Percentiles rank a stretch among this genome's conserved stretches.
Conservation (phyloP, 2,888 invertebrate species). For the Protophormia terraenovae region DNA sequence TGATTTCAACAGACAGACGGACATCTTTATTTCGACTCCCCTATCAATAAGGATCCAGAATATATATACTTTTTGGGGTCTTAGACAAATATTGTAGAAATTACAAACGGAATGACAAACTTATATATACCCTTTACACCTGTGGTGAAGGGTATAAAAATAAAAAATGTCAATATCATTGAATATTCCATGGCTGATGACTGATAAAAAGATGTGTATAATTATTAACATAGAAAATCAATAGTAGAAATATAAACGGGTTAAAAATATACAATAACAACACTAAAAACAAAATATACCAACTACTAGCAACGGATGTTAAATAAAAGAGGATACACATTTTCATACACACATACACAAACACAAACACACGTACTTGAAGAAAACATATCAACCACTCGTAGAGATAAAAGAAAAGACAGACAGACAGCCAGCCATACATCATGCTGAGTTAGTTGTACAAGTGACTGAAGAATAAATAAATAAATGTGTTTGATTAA, state of each 20-base stretch:
- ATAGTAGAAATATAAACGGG: constrained; percentile 21
- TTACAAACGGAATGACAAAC: no score
- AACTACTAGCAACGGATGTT: constrained; percentile 1
- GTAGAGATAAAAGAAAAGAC: neutral
- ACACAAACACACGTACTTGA: neutral
- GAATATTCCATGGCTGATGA: no score
- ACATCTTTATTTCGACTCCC: no score
- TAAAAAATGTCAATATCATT: no score
- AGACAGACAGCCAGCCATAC: neutral
- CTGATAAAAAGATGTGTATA: neutral
- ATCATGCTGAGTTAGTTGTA: constrained; percentile 18
- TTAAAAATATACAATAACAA: constrained; percentile 12
- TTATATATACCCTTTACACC: no score
- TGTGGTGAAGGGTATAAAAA: no score
- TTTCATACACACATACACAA: neutral
- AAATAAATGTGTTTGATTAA: constrained; percentile 32
- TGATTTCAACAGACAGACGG: no score
- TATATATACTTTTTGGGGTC: no score
- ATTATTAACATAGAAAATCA: constrained; percentile 10
- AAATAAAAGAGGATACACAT: neutral
- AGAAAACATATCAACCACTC: neutral
- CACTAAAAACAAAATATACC: neutral
- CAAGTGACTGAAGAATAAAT: neutral
- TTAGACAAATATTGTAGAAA: no score
- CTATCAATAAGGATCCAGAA: no score